Conservation (phyloP, 2,888 invertebrate species). For the Drosophila ustulata region DNA sequence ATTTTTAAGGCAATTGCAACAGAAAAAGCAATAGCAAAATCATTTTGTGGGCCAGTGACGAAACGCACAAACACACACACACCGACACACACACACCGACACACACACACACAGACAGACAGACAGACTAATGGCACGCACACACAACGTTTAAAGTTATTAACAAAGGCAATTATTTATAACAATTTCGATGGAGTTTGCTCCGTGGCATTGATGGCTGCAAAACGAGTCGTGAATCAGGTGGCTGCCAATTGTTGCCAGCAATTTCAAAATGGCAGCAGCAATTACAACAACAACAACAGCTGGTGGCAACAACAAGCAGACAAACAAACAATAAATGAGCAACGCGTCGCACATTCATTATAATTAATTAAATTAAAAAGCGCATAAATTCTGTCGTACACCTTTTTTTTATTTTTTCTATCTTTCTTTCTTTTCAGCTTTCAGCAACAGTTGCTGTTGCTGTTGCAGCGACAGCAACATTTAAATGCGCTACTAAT, state of each 20-base stretch:
- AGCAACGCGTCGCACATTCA: constrained; percentile 53
- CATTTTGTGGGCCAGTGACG: constrained; percentile 55
- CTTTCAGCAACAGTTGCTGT: constrained; percentile 36
- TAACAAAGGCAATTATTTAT: constrained; percentile 76
- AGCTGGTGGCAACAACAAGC: constrained; percentile 4
- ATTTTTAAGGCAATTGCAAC: constrained; percentile 39
- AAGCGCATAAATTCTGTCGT: constrained; percentile 65
- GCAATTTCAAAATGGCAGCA: constrained; percentile 48
- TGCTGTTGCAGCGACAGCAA: constrained; percentile 21
- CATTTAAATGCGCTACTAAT: constrained; percentile 77
- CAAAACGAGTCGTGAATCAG: constrained; percentile 65
- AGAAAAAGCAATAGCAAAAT: constrained; percentile 51
- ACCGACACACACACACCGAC: constrained; percentile 13
- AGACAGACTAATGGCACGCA: constrained; percentile 24
- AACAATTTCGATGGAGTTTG: constrained; percentile 69
- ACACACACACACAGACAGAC: constrained; percentile 13
- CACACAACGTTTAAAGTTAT: constrained; percentile 64
- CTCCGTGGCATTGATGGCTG: constrained; percentile 64
- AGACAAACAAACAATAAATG: constrained; percentile 5
- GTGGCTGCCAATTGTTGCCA: constrained; percentile 56
- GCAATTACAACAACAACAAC: constrained; percentile 15
- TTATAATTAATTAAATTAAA: constrained; percentile 73
- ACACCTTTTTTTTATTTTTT: constrained; percentile 36
- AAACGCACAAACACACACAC: constrained; percentile 36
- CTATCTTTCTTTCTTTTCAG: constrained; percentile 28